Percentiles rank a stretch among this genome's conserved stretches.
Conservation (phyloP, 2,888 invertebrate genomes). For the Kryphioiulus occultus region DNA sequence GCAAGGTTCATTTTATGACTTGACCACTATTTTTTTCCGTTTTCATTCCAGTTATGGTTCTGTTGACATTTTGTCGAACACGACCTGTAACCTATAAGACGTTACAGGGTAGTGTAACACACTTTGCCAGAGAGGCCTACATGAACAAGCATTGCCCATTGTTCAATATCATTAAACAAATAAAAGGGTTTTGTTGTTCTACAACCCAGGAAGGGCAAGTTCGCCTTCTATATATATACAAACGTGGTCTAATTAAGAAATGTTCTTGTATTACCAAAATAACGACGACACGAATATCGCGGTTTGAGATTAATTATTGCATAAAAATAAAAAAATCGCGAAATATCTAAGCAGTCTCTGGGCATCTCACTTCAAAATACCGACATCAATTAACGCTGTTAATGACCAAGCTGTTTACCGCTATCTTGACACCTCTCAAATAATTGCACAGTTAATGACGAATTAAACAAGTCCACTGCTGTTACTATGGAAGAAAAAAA, state of each 20-base stretch:
- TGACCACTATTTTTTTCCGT: not conserved
- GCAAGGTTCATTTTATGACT: not conserved
- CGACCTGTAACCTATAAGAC: not conserved
- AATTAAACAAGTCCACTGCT: not conserved
- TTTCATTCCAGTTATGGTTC: not conserved
- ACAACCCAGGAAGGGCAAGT: not conserved
- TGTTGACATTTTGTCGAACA: not conserved
- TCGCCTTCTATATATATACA: not conserved
- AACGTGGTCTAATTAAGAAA: not conserved
- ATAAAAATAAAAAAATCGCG: too few species aligned
- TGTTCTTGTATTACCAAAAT: too few species aligned
- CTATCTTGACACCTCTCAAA: not conserved
- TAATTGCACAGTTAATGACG: conserved; percentile 8
- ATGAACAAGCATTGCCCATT: not conserved
- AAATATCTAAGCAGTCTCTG: not conserved
- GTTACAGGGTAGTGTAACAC: not conserved
- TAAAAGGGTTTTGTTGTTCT: not conserved
- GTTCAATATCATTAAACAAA: not conserved
- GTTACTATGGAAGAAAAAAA: not conserved
- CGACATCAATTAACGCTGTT: not conserved
- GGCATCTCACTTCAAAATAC: not conserved
- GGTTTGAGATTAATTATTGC: not conserved
- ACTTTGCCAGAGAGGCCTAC: not conserved
- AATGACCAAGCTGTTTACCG: conserved; percentile 32
- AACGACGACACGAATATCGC: too few species aligned